phyloP scores from a whole-genome alignment of 2,113 vertebrate species.

The Myiagra hebetior region DNA sequence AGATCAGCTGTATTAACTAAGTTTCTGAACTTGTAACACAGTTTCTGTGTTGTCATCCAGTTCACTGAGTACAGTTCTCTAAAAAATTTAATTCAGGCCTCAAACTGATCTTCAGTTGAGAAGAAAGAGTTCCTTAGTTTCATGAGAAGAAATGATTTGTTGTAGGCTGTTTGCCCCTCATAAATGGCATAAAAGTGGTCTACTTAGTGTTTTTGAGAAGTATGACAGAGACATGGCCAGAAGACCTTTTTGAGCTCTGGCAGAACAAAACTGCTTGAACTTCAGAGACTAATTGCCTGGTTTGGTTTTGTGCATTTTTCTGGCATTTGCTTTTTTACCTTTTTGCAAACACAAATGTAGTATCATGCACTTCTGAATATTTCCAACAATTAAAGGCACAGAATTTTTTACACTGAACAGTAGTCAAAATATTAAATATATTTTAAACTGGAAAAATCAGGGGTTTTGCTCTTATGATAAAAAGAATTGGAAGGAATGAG shows the following conservation, averaged over 20 bases:
- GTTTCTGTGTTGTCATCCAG: background rate
- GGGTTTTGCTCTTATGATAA: background rate
- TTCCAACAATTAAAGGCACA: background rate
- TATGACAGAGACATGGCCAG: background rate
- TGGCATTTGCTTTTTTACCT: background rate
- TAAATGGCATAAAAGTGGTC: background rate
- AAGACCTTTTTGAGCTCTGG: background rate
- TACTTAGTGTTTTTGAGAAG: background rate
- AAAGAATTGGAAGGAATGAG: background rate
- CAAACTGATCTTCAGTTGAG: background rate
- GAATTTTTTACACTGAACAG: background rate
- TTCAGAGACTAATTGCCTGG: background rate
- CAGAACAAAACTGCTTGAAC: background rate
- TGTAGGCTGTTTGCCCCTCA: background rate
- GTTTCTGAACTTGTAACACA: background rate
- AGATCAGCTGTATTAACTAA: background rate
- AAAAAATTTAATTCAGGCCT: background rate
- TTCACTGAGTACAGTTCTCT: background rate
- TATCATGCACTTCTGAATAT: background rate
- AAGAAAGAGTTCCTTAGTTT: background rate
- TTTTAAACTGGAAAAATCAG: background rate
- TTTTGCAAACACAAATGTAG: background rate
- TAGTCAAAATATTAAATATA: background rate
- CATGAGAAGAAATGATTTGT: background rate
- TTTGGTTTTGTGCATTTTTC: background rate